Evolutionary conservation across 2,797 vertebrate genomes (phyloP).

Genomic region (Danio aesculapii): DNA sequence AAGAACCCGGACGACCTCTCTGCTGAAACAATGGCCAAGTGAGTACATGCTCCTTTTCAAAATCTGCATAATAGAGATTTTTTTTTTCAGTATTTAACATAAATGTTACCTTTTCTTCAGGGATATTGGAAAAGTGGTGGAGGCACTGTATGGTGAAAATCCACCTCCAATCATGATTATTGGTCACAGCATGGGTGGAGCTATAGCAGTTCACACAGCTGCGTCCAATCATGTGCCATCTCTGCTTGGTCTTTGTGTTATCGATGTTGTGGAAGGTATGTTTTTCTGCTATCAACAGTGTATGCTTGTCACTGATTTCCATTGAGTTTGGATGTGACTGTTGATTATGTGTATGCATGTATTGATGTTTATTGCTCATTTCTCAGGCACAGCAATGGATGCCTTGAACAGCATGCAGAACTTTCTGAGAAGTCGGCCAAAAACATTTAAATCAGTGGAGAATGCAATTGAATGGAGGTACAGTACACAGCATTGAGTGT

Average conservation of each 20-base stretch:
- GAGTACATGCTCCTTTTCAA: conserved; percentile 60
- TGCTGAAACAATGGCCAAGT: conserved; percentile 98
- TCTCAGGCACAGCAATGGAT: conserved; percentile 96
- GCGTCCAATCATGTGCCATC: conserved; percentile 89
- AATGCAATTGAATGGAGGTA: conserved; percentile 99
- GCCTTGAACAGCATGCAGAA: conserved; percentile 99
- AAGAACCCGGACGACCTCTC: conserved; percentile 94
- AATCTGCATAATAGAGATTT: background rate
- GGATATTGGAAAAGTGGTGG: conserved; percentile 93
- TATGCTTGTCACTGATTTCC: background rate
- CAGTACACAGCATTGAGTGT: conserved; percentile 70
- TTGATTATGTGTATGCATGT: background rate
- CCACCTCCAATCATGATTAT: conserved; percentile 96
- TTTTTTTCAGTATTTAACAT: conserved; percentile 20
- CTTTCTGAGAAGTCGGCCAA: conserved; percentile 96
- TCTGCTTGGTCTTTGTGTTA: conserved; percentile 94
- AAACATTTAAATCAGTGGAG: conserved; percentile 97
- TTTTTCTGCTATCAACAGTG: background rate
- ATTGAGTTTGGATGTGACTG: background rate
- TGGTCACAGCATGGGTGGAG: conserved; percentile 98
- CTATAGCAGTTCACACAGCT: conserved; percentile 95
- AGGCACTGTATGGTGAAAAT: conserved; percentile 91
- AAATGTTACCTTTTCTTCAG: conserved; percentile 68
- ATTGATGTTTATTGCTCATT: background rate
- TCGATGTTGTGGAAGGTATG: conserved; percentile 97